phyloP scores from a whole-genome alignment of 2,113 vertebrate genomes.

The Lutjanus erythropterus region DNA sequence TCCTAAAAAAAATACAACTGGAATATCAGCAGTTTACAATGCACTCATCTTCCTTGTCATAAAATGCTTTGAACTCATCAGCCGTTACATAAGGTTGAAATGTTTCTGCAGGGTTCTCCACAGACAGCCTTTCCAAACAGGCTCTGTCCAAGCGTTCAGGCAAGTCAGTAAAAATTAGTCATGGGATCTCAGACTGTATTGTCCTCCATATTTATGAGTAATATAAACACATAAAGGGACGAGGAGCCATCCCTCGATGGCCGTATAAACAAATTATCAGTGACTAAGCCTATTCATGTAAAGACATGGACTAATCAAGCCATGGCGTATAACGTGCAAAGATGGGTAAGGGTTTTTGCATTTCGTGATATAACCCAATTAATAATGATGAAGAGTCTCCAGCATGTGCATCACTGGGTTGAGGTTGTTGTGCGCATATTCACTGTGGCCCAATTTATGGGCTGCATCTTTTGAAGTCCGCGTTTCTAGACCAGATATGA shows the following conservation, averaged over 20 bases:
- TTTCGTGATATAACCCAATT: slow-evolving; percentile 51
- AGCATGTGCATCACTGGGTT: slow-evolving; percentile 17
- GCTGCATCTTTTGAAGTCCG: slow-evolving; percentile 47
- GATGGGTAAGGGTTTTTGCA: slow-evolving; percentile 19
- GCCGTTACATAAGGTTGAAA: slow-evolving; percentile 40
- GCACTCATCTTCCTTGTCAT: slow-evolving; percentile 17
- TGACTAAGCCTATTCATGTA: slow-evolving; percentile 55
- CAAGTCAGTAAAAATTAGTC: slow-evolving; percentile 64
- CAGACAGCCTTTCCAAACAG: slow-evolving; percentile 37
- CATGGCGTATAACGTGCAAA: slow-evolving; percentile 4
- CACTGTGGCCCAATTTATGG: slow-evolving; percentile 40
- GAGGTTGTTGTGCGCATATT: slow-evolving; percentile 19
- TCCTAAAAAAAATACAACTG: slow-evolving; percentile 11
- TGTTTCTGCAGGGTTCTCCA: slow-evolving; percentile 21
- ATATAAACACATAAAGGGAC: slow-evolving; percentile 52
- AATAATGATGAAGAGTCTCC: slow-evolving; percentile 48
- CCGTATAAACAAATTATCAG: slow-evolving; percentile 49
- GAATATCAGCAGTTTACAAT: slow-evolving; percentile 4
- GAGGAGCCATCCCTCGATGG: slow-evolving; percentile 35
- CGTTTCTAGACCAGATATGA: slow-evolving; percentile 53
- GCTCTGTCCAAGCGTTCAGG: slow-evolving; percentile 42
- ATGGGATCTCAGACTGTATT: slow-evolving; percentile 53
- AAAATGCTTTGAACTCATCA: slow-evolving; percentile 27
- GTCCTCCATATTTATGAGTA: slow-evolving; percentile 57
- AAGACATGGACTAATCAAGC: slow-evolving; percentile 49